A percentile compares a stretch with the other conserved stretches of the same genome.
Evolutionary conservation across 1,140 invertebrate species (phyloP).

Genomic region (Cydia fagiglandana): DNA sequence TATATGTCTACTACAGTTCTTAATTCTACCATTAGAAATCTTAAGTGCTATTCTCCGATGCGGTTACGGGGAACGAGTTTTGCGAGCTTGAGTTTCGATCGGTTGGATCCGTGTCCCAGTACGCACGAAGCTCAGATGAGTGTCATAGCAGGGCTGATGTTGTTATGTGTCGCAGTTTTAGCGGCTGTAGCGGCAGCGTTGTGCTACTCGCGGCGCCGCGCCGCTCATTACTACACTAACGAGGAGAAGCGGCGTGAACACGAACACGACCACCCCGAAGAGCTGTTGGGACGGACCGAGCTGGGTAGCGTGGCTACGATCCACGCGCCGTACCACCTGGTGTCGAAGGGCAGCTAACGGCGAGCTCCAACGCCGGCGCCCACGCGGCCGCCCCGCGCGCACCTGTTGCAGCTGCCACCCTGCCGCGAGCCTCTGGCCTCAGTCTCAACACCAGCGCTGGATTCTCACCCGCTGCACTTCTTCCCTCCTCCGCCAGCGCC

Average conservation of each 20-base stretch:
- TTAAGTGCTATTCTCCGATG: slow-evolving; percentile 79
- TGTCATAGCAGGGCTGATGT: slow-evolving; percentile 80
- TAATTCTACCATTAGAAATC: slow-evolving; percentile 72
- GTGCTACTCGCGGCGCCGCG: slow-evolving; percentile 82
- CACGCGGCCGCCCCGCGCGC: slow-evolving; percentile 44
- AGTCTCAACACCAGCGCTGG: slow-evolving; percentile 33
- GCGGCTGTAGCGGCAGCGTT: slow-evolving; percentile 77
- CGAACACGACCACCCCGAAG: slow-evolving; percentile 76
- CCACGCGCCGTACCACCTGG: slow-evolving; percentile 65
- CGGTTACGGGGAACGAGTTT: slow-evolving; percentile 76
- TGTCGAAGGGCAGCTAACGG: slow-evolving; percentile 67
- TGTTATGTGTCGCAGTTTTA: slow-evolving; percentile 78
- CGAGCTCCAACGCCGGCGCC: slow-evolving; percentile 44
- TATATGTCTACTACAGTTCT: slow-evolving; percentile 78
- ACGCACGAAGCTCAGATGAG: slow-evolving; percentile 80
- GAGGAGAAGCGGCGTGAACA: slow-evolving; percentile 82
- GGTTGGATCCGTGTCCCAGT: slow-evolving; percentile 78
- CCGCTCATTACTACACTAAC: slow-evolving; percentile 86
- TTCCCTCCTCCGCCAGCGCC: slow-evolving; percentile 46
- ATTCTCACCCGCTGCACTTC: slow-evolving; percentile 47
- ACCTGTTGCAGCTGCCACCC: slow-evolving; percentile 39
- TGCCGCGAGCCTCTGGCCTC: slow-evolving; percentile 21
- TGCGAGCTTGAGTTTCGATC: slow-evolving; percentile 67
- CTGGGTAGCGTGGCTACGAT: slow-evolving; percentile 67
- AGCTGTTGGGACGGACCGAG: slow-evolving; percentile 59